Percentiles rank a stretch among this genome's conserved stretches.
phyloP scores from a whole-genome alignment of 2,888 invertebrate genomes.

The Drosophila mulleri region DNA sequence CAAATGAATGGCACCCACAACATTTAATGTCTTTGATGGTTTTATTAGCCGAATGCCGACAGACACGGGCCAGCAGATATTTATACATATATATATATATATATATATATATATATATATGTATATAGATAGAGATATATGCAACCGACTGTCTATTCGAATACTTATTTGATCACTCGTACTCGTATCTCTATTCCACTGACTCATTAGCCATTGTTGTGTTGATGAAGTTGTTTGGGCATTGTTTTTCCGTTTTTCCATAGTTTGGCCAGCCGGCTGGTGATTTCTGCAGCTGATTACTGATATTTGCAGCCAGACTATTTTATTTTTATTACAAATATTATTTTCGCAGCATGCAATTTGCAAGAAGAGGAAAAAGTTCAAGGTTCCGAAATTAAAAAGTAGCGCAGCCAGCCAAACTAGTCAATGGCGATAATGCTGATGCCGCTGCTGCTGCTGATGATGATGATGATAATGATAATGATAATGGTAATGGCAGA shows the following conservation, averaged over 20 bases:
- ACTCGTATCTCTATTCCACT: constrained; percentile 45
- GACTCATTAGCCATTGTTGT: constrained; percentile 76
- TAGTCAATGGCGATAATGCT: constrained; percentile 38
- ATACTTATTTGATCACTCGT: constrained; percentile 25
- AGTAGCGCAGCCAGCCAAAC: constrained; percentile 64
- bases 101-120: constrained; percentile 14
- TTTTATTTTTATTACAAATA: constrained; percentile 21
- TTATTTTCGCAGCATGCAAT: constrained; percentile 68
- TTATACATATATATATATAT: background rate
- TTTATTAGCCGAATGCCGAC: constrained; percentile 75
- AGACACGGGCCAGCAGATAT: constrained; percentile 53
- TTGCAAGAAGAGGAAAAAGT: constrained; percentile 61
- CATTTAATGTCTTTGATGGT: constrained; percentile 80
- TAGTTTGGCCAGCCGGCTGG: constrained; percentile 59
- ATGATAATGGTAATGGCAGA: constrained; percentile 51
- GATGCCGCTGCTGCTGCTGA: background rate
- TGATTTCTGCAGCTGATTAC: constrained; percentile 68
- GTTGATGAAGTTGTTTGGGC: constrained; percentile 71
- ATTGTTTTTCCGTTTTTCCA: constrained; percentile 18
- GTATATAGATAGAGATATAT: constrained; percentile 12
- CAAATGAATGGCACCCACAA: constrained; percentile 81
- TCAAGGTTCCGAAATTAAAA: constrained; percentile 76
- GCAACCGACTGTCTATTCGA: constrained; percentile 25
- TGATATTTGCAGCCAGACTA: constrained; percentile 62
- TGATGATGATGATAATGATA: constrained; percentile 26